Percentiles rank a stretch among this genome's conserved stretches.
Evolutionary conservation across 2,888 invertebrate species (phyloP).

Genomic region (Noctua janthina): DNA sequence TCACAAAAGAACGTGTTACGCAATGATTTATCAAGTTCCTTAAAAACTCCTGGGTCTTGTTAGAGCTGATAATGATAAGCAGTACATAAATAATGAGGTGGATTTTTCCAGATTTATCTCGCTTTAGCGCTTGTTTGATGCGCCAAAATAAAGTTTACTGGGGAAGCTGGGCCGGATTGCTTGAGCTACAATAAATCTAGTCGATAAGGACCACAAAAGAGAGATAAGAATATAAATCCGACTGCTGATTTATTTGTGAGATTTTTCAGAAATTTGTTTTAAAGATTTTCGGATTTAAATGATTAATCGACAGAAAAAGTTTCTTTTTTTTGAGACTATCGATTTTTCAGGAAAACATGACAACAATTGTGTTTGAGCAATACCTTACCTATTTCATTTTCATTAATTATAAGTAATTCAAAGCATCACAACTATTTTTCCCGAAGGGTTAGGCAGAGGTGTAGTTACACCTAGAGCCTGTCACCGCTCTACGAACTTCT

Average conservation of each 20-base stretch:
- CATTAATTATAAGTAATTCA: neutral
- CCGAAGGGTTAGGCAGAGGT: neutral
- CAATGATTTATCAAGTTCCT: slow-evolving; percentile 2
- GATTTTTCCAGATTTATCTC: slow-evolving; percentile 29
- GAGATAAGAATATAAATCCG: slow-evolving; percentile 61
- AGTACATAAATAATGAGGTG: slow-evolving; percentile 28
- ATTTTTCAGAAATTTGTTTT: slow-evolving; percentile 45
- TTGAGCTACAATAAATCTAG: slow-evolving; percentile 60
- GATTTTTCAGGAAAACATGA: neutral
- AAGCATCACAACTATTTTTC: neutral
- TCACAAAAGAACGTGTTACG: neutral
- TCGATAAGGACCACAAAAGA: slow-evolving; percentile 52
- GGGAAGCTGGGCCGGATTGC: slow-evolving; percentile 27
- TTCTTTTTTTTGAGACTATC: neutral
- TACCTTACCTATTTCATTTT: neutral
- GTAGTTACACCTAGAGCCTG: neutral
- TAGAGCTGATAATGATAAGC: neutral
- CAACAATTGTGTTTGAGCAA: no score
- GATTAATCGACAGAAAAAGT: slow-evolving; percentile 18
- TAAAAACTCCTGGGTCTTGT: neutral
- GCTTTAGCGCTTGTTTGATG: slow-evolving; percentile 48
- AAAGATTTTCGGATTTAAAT: slow-evolving; percentile 13
- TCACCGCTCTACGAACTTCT: neutral
- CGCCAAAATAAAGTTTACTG: slow-evolving; percentile 50
- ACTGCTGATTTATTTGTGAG: slow-evolving; percentile 51